Percentiles rank a stretch among this genome's conserved stretches.
These are phyloP conservation scores for Eurosta solidaginis DNA, from an alignment of 1,140 invertebrate species.

Conservation along the genomic window DNA sequence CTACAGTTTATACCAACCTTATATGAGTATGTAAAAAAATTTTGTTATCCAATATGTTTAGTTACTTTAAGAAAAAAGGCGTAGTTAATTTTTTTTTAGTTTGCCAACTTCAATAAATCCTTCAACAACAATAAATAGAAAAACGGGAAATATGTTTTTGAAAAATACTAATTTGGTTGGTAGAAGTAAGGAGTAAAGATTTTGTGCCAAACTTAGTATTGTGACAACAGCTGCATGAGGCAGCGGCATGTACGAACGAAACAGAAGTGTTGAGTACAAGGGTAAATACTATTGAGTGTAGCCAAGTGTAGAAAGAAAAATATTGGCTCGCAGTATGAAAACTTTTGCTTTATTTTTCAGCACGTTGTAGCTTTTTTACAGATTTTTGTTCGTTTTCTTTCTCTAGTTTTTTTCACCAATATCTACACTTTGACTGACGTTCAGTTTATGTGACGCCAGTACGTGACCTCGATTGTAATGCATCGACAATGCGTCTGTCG, in stretches of 20 bases:
- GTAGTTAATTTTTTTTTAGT: neutral
- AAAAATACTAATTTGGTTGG: neutral
- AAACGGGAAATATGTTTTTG: neutral
- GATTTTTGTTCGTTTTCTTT: neutral
- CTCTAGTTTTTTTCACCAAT: neutral
- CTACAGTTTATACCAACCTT: too few relatives aligned
- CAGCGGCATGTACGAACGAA: neutral
- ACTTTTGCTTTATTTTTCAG: neutral
- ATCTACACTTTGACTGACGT: neutral
- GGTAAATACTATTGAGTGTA: neutral
- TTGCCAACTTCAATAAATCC: constrained; percentile 1
- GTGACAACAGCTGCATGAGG: neutral
- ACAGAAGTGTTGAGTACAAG: neutral
- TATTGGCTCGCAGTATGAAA: neutral
- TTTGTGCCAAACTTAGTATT: too few relatives aligned
- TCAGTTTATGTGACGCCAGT: neutral
- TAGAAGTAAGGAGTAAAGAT: neutral
- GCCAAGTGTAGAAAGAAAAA: neutral
- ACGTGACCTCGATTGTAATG: neutral
- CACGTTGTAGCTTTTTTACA: neutral
- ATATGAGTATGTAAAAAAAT: neutral
- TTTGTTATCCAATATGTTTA: neutral
- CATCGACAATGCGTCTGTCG: neutral
- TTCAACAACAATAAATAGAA: neutral
- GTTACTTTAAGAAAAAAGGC: neutral